Evolutionary conservation across 2,113 vertebrate species (phyloP).

Genomic region (Daboia siamensis): DNA sequence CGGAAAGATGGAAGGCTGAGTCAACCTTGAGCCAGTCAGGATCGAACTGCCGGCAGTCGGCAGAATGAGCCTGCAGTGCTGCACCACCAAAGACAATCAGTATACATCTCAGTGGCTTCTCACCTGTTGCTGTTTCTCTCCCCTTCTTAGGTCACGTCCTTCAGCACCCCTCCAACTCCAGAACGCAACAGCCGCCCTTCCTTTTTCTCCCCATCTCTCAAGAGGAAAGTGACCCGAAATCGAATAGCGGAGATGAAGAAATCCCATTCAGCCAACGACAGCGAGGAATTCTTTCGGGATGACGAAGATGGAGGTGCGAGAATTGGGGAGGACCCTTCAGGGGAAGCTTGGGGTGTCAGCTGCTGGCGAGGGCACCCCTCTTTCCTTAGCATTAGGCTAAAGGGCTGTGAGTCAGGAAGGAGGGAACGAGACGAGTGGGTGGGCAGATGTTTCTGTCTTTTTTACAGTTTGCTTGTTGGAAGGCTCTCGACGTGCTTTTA

Average conservation of each 20-base stretch:
- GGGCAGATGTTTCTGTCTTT: background rate
- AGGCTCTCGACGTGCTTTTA: background rate
- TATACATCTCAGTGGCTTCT: background rate
- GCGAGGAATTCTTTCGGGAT: constrained; percentile 96
- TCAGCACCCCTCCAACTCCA: constrained; percentile 94
- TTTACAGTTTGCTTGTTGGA: background rate
- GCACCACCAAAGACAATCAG: background rate
- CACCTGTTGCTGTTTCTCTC: background rate
- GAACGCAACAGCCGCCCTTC: constrained; percentile 90
- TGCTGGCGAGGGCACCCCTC: background rate
- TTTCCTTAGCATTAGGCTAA: background rate
- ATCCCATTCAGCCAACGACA: constrained; percentile 96
- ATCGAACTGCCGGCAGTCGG: too few relatives aligned
- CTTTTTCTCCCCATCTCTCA: constrained; percentile 95
- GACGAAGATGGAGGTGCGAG: constrained; percentile 77
- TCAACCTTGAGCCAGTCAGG: too few relatives aligned
- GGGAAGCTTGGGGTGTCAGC: background rate
- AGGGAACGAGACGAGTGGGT: background rate
- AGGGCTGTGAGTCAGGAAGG: background rate
- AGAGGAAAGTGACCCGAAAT: constrained; percentile 87
- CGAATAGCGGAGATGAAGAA: constrained; percentile 96
- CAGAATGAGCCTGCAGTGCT: too few relatives aligned
- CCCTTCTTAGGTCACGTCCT: constrained; percentile 89
- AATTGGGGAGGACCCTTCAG: background rate
- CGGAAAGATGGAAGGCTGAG: too few relatives aligned